Evolutionary conservation across 2,888 invertebrate genomes (phyloP).

Genomic region (Arctia plantaginis): DNA sequence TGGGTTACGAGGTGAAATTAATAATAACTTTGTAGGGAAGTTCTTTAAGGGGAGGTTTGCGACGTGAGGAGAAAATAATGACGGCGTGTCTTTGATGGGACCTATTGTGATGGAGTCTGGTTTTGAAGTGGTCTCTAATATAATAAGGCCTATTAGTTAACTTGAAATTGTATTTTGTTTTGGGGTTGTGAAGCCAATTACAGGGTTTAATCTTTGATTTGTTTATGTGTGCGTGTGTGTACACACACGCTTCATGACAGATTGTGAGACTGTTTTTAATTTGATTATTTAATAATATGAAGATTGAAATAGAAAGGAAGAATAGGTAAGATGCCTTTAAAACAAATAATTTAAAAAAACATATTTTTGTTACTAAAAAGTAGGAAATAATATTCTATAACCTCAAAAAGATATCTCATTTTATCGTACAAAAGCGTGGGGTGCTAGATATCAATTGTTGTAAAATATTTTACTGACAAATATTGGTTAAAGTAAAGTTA

Average conservation of each 20-base stretch:
- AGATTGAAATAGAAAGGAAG: not conserved
- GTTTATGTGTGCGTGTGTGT: conserved; percentile 16
- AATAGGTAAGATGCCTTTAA: no score
- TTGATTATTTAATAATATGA: no score
- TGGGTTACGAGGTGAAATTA: conserved; percentile 63
- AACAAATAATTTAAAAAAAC: no score
- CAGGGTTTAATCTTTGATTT: conserved; percentile 34
- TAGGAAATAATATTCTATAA: no score
- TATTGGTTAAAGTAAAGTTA: no score
- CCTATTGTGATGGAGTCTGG: conserved; percentile 66
- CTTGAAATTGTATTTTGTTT: conserved; percentile 61
- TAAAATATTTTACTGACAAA: no score
- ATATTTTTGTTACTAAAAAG: no score
- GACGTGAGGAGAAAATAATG: conserved; percentile 65
- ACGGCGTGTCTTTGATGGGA: conserved; percentile 71
- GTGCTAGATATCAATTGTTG: no score
- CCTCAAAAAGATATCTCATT: no score
- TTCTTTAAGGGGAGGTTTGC: conserved; percentile 73
- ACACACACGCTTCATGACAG: not conserved
- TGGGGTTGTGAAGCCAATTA: conserved; percentile 47
- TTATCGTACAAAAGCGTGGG: no score
- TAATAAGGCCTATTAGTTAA: conserved; percentile 68
- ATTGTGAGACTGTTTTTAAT: no score
- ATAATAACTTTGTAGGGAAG: conserved; percentile 71
- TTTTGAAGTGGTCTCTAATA: conserved; percentile 70